A percentile compares a stretch with the other conserved stretches of the same genome.
Evolutionary conservation across 1,140 invertebrate species (phyloP).

Genomic region (Oryzaephilus surinamensis): DNA sequence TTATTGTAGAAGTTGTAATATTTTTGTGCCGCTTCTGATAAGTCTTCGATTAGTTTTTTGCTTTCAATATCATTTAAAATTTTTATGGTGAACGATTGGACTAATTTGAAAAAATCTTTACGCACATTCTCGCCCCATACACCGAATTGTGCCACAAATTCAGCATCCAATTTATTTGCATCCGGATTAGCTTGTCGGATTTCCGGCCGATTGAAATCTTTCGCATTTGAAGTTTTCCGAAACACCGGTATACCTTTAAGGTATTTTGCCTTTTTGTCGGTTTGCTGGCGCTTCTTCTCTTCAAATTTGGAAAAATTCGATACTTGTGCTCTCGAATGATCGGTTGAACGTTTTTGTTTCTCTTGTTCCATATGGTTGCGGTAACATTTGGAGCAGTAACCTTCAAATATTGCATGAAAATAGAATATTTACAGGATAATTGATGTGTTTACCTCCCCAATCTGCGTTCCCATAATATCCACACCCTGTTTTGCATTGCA

Average conservation of each 20-base stretch:
- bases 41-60: constrained; percentile 64
- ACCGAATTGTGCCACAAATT: constrained; percentile 28
- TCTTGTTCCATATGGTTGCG: constrained; percentile 56
- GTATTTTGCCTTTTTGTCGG: constrained; percentile 70
- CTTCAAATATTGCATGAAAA: constrained; percentile 30
- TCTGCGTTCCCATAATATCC: constrained; percentile 94
- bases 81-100: constrained; percentile 54
- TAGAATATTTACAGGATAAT: neutral
- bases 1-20: constrained; percentile 71
- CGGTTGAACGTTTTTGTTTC: constrained; percentile 36
- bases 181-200: constrained; percentile 42
- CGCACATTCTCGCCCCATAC: constrained; percentile 41
- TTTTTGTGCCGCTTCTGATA: constrained; percentile 82
- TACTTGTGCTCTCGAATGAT: constrained; percentile 18
- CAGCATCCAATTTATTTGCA: constrained; percentile 42
- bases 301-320: constrained; percentile 69
- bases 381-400: constrained; percentile 91
- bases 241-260: constrained; percentile 67
- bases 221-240: constrained; percentile 52
- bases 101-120: constrained; percentile 56
- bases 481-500: constrained; percentile 92
- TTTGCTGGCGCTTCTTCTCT: constrained; percentile 75
- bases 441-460: constrained; percentile 56
- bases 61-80: constrained; percentile 51
- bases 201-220: constrained; percentile 41